A percentile compares a stretch with the other conserved stretches of the same genome.
Conservation (phyloP, 2,113 vertebrate genomes). For the Hemicordylus capensis region DNA sequence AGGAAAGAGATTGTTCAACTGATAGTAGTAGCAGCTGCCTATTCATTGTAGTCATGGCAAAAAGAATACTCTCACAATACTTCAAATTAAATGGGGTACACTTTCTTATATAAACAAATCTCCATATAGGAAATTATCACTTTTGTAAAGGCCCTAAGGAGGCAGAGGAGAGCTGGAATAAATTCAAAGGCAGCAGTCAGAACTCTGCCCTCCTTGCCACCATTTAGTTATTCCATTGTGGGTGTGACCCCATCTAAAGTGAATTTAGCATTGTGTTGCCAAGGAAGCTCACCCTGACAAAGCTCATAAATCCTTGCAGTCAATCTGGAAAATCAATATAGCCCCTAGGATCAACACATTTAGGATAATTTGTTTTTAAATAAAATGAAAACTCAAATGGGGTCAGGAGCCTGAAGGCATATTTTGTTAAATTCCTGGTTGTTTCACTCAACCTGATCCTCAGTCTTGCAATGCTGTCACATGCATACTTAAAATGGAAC, state of each 20-base stretch:
- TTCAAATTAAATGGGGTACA: background rate
- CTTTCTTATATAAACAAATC: background rate
- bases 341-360: background rate
- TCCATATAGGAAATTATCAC: background rate
- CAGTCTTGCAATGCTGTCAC: background rate
- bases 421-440: no score
- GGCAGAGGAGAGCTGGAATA: background rate
- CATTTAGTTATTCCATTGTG: background rate
- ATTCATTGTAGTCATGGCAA: background rate
- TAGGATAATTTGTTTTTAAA: background rate
- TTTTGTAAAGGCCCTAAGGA: background rate
- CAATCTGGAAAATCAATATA: background rate
- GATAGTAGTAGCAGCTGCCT: background rate
- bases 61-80: no score
- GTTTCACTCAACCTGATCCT: no score
- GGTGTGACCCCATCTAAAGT: background rate
- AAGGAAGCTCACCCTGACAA: background rate
- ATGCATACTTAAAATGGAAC: background rate
- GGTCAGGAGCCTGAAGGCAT: background rate
- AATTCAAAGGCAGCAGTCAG: background rate
- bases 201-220: background rate
- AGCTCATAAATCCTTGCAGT: background rate
- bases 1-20: background rate
- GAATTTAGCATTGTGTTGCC: background rate
- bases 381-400: background rate